Percentiles rank a stretch among this genome's conserved stretches.
Evolutionary conservation across 1,140 invertebrate species (phyloP).

Genomic region (Aphaenogaster ashmeadi): DNA sequence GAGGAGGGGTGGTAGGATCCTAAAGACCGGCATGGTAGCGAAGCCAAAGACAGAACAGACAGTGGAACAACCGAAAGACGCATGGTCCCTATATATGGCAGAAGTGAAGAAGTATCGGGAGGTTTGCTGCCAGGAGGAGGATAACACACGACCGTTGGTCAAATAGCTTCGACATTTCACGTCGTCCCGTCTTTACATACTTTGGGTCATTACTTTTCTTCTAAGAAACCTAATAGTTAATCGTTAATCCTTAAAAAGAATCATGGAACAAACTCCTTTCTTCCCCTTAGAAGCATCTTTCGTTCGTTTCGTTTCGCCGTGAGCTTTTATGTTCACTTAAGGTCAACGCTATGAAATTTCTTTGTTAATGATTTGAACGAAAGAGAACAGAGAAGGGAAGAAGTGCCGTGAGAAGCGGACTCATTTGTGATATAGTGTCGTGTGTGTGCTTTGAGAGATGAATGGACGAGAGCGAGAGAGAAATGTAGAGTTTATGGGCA

Average conservation of each 20-base stretch:
- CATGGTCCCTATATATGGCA: constrained; percentile 96
- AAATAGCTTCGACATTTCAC: constrained; percentile 89
- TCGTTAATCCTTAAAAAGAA: constrained; percentile 7
- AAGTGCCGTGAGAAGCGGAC: constrained; percentile 42
- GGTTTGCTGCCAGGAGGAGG: constrained; percentile 96
- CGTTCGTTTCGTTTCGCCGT: constrained; percentile 29
- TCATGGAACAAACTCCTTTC: background rate
- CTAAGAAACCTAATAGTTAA: constrained; percentile 31
- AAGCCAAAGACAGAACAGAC: constrained; percentile 92
- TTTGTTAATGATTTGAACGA: constrained; percentile 28
- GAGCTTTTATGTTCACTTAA: background rate
- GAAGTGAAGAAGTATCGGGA: constrained; percentile 97
- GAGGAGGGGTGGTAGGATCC: constrained; percentile 93
- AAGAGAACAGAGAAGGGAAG: constrained; percentile 26
- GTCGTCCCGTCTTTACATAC: constrained; percentile 34
- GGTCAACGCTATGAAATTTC: background rate
- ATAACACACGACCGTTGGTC: constrained; percentile 96
- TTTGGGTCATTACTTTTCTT: constrained; percentile 61
- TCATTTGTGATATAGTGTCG: constrained; percentile 78
- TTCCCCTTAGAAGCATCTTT: constrained; percentile 17
- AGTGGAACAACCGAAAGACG: constrained; percentile 92
- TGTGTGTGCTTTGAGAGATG: constrained; percentile 76
- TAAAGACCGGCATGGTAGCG: constrained; percentile 96
- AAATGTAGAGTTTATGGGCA: constrained; percentile 68
- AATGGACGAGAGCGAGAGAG: constrained; percentile 81